A percentile compares a stretch with the other conserved stretches of the same genome.
These are phyloP conservation scores for Nesogale talazaci DNA, from an alignment of 2,113 vertebrate genomes.

Conservation along the genomic window DNA sequence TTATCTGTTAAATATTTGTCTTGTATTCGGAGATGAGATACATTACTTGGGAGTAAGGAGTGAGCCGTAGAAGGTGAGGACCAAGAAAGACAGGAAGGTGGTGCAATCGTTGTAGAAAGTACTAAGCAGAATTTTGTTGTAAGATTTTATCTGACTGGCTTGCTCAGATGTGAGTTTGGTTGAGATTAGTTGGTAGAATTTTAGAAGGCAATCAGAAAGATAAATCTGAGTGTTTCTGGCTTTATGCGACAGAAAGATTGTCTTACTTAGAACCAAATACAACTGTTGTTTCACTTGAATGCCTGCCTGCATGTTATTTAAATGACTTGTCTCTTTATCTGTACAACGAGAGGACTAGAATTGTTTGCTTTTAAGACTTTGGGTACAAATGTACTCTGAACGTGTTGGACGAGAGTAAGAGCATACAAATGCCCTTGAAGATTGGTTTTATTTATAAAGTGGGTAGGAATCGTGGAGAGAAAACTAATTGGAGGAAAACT, in stretches of 20 bases:
- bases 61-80: slow-evolving; percentile 8
- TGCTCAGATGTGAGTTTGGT: not conserved
- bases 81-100: not conserved
- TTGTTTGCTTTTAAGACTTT: not conserved
- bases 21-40: slow-evolving; percentile 20
- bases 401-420: not conserved
- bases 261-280: not conserved
- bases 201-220: slow-evolving; percentile 41
- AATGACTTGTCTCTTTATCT: not conserved
- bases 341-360: slow-evolving; percentile 37
- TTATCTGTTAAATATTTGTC: slow-evolving; percentile 9
- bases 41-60: slow-evolving; percentile 36
- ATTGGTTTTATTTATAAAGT: slow-evolving; percentile 23
- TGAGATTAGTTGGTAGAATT: slow-evolving; percentile 10
- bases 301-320: not conserved
- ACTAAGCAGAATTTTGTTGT: not conserved
- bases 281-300: slow-evolving; percentile 41
- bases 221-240: slow-evolving; percentile 40
- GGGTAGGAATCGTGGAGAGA: not conserved
- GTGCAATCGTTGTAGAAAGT: slow-evolving; percentile 19
- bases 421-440: slow-evolving; percentile 8
- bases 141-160: not conserved
- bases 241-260: not conserved
- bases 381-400: slow-evolving; percentile 14
- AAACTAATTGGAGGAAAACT: slow-evolving; percentile 21